phyloP scores from a whole-genome alignment of 2,797 vertebrate species.

The Pantherophis alleghaniensis region DNA sequence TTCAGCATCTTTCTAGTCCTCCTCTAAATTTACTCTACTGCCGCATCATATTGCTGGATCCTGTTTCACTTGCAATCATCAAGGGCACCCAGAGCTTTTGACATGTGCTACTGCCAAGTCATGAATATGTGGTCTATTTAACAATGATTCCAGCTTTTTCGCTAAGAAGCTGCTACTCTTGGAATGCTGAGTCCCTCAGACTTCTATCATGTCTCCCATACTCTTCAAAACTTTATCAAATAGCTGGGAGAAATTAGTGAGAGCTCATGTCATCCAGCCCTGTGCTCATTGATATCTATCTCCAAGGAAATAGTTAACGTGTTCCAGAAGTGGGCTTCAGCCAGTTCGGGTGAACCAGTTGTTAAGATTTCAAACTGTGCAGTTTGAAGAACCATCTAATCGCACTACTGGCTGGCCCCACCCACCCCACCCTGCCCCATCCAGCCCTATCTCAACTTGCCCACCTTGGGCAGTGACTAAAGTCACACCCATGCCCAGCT shows the following conservation, averaged over 20 bases:
- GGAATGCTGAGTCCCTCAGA: background rate
- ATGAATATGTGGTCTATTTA: background rate
- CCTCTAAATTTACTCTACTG: background rate
- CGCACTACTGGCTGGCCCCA: no score
- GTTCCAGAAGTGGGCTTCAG: background rate
- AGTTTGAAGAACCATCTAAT: fast-evolving
- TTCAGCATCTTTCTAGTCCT: background rate
- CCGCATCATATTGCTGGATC: background rate
- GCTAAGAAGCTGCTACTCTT: background rate
- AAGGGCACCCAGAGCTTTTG: background rate
- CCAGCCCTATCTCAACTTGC: fast-evolving
- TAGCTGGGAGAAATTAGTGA: background rate
- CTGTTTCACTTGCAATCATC: background rate
- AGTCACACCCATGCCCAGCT: no score
- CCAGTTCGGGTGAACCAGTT: no score
- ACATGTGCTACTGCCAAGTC: background rate
- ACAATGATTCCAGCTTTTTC: background rate
- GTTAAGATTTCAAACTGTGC: no score
- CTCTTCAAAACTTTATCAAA: background rate
- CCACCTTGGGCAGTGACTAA: no score
- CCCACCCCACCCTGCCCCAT: no score
- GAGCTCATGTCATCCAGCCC: background rate
- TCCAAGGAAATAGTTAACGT: background rate
- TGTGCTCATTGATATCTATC: background rate
- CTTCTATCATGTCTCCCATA: background rate